Evolutionary conservation across 2,888 invertebrate species (phyloP), one percentile per base, ranked within the genome.

Genomic region (Tupiocoris notatus): DNA sequence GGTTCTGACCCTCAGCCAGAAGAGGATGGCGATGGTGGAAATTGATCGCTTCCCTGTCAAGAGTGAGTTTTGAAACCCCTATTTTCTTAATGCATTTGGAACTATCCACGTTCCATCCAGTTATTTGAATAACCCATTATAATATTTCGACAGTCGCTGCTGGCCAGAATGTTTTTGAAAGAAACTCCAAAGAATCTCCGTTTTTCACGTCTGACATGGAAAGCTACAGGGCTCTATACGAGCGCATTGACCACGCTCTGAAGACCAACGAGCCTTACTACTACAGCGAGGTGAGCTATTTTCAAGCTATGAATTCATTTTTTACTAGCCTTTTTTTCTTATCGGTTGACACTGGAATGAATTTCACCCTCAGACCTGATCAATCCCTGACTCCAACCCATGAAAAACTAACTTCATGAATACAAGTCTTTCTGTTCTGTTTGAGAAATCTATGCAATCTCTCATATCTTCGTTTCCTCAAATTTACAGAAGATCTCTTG

Each of bases 131-230:
- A 3, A 17, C 17, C 21, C 3, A 61, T 66, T 66, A 22, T 7
- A 21, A 22, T 59, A 59, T 21, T 22, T 16, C 25, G 2, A 67
- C 76, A 82, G 83, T 93, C 78, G 85, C 83, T 24, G 85, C 86
- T 78, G 93, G 93, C 18, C 84, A 86, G 81, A 93, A 92, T 83
- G 85, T 86, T 16, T 87, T 93, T 81, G 86, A 88, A 23, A 90
- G 92, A 80, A 88, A 87, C 83, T 91, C 91, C 63, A 83, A 86
- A 58, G 89, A 92, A 68, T 90, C 89, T 84, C 86, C 87, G 81
- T 88, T 88, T 82, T 87, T 88, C 78, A 85, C 86, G 66, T 85
- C 87, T 71, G 91, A 93, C 83, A 87, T 88, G 77, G 87, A 89
- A 57, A 87, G 89, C 81, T 88, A 89, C 81, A 87, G 87, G 20